Evolutionary conservation across 2,888 invertebrate species (phyloP).

Genomic region (Oscheius onirici): DNA sequence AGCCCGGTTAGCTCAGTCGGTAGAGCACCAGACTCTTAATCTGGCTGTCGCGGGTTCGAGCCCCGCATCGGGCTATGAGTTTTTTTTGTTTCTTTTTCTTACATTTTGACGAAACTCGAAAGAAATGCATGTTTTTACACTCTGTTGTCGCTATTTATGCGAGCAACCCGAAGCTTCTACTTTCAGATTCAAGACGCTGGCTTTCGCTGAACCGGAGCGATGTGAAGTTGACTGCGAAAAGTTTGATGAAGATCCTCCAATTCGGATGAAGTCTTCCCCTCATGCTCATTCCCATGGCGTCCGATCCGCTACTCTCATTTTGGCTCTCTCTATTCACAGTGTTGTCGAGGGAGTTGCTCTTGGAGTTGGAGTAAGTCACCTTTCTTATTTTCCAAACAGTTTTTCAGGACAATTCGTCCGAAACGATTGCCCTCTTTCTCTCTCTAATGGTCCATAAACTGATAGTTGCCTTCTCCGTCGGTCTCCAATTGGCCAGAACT

Average conservation of each 20-base stretch:
- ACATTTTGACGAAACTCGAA: too few species aligned
- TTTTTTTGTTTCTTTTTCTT: too few species aligned
- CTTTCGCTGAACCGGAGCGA: slow-evolving; percentile 70
- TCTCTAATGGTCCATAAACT: slow-evolving; percentile 71
- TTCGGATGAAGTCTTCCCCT: slow-evolving; percentile 68
- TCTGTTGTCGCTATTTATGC: too few species aligned
- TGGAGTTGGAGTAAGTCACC: slow-evolving; percentile 58
- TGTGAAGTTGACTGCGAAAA: slow-evolving; percentile 67
- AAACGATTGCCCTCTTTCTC: slow-evolving; percentile 62
- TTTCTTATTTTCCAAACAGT: background rate
- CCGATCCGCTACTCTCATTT: slow-evolving; percentile 75
- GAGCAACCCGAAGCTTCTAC: background rate
- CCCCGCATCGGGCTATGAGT: slow-evolving; percentile 63
- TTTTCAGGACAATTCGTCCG: slow-evolving; percentile 31
- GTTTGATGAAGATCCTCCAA: slow-evolving; percentile 70
- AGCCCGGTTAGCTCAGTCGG: slow-evolving; percentile 70
- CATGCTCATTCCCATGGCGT: slow-evolving; percentile 71
- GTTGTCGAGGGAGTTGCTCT: slow-evolving; percentile 75
- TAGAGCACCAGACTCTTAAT: slow-evolving; percentile 71
- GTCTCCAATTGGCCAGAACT: slow-evolving; percentile 72
- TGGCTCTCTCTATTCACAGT: slow-evolving; percentile 77
- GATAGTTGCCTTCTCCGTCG: slow-evolving; percentile 77
- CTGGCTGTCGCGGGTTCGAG: slow-evolving; percentile 62
- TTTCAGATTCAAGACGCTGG: slow-evolving; percentile 54
- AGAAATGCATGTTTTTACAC: background rate